phyloP scores from a whole-genome alignment of 30 jellyfish, hydroid and myxozoan genomes.

The Pelagia noctiluca region DNA sequence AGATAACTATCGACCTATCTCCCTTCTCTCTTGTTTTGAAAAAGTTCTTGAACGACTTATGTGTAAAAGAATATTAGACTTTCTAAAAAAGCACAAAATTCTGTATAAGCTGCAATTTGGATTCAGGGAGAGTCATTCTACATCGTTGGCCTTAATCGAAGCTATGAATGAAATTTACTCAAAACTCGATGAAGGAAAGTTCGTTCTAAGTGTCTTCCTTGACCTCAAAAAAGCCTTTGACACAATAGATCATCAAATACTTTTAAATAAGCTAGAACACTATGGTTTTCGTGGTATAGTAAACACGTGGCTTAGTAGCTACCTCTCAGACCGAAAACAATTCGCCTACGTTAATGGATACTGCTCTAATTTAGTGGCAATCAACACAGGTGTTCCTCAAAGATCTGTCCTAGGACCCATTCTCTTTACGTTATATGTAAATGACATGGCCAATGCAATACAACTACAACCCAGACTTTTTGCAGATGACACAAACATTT shows the following conservation, averaged over 20 bases:
- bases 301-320: neutral
- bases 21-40: neutral
- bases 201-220: neutral
- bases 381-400: neutral
- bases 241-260: neutral
- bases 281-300: neutral
- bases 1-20: neutral
- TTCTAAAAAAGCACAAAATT: neutral
- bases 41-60: neutral
- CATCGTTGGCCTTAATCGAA: neutral
- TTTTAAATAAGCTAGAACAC: neutral
- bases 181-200: neutral
- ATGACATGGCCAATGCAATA: neutral
- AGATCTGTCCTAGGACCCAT: neutral
- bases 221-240: conserved; percentile 3
- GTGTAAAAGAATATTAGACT: neutral
- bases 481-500: neutral
- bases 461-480: neutral
- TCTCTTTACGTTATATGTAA: neutral
- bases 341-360: neutral
- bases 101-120: neutral
- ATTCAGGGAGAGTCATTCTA: neutral
- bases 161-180: neutral
- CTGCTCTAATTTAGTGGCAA: neutral
- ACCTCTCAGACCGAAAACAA: neutral